Percentiles rank a stretch among this genome's conserved stretches.
These are phyloP conservation scores for Myopa testacea DNA, from an alignment of 2,888 invertebrate genomes.

Conservation along the genomic window DNA sequence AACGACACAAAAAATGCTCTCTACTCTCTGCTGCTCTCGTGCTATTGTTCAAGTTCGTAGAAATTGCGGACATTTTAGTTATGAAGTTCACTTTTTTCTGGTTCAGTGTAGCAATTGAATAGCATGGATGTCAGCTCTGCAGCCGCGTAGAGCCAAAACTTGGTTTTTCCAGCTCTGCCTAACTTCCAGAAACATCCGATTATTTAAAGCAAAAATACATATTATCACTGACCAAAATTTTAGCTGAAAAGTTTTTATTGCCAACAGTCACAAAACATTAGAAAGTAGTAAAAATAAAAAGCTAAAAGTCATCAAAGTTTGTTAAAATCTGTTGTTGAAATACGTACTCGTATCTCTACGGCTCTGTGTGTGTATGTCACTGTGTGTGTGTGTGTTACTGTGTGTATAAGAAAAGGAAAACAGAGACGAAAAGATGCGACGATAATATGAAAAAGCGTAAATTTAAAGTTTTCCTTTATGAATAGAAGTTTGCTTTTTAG, in stretches of 20 bases:
- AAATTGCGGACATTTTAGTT: neutral
- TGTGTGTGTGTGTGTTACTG: neutral
- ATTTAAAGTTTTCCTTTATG: constrained; percentile 22
- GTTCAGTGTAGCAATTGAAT: constrained; percentile 28
- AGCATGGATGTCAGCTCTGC: constrained; percentile 24
- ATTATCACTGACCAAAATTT: constrained; percentile 33
- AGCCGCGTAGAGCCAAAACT: constrained; percentile 13
- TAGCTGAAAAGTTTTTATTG: constrained; percentile 34
- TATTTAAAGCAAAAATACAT: constrained; percentile 31
- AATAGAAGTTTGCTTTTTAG: constrained; percentile 28
- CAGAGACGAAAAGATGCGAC: neutral
- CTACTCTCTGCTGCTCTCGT: neutral
- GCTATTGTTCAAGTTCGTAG: neutral
- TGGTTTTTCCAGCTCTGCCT: neutral
- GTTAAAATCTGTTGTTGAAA: constrained; percentile 5
- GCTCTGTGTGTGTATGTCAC: neutral
- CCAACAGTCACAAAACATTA: constrained; percentile 3
- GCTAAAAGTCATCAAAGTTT: constrained; percentile 17
- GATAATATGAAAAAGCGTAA: neutral
- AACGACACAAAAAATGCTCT: constrained; percentile 12
- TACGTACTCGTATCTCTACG: neutral
- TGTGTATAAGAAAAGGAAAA: neutral
- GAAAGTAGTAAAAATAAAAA: constrained; percentile 10
- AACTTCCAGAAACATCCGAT: constrained; percentile 28
- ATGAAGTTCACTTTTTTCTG: neutral